Conservation (phyloP, 2,113 vertebrate species). For the Hoplias malabaricus region DNA sequence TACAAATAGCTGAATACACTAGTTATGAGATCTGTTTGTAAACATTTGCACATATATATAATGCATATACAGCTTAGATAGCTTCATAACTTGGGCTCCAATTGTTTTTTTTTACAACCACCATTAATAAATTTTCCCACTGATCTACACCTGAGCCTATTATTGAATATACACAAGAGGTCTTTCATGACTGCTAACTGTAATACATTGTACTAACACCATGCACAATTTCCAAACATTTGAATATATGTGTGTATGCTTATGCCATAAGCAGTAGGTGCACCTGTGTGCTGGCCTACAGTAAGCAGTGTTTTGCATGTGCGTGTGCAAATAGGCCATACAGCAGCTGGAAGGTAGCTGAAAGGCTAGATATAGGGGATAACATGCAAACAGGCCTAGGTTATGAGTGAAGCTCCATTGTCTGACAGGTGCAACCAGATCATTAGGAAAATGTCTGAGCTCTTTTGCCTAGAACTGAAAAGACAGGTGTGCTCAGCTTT, state of each 20-base stretch:
- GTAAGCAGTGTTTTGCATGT: constrained; percentile 56
- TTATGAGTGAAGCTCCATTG: constrained; percentile 23
- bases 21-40: too few species aligned
- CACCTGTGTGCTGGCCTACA: constrained; percentile 16
- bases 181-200: constrained; percentile 38
- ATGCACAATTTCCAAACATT: constrained; percentile 23
- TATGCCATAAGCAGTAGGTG: neutral
- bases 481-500: constrained; percentile 26
- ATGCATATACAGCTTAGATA: too few species aligned
- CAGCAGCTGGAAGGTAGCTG: constrained; percentile 12
- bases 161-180: constrained; percentile 5
- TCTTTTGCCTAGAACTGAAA: constrained; percentile 48
- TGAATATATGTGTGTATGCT: constrained; percentile 42
- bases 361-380: constrained; percentile 51
- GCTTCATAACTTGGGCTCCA: neutral
- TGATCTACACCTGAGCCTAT: neutral
- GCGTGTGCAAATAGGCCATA: constrained; percentile 26
- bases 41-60: too few species aligned
- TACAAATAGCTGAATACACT: too few species aligned
- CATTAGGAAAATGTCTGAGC: constrained; percentile 50
- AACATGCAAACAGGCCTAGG: constrained; percentile 54
- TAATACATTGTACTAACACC: constrained; percentile 20
- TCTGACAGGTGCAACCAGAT: constrained; percentile 39
- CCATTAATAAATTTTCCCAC: constrained; percentile 17
- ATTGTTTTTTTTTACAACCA: constrained; percentile 34